These are phyloP conservation scores for Dynastes tityus DNA, from an alignment of 2,888 invertebrate genomes.

Conservation along the genomic window DNA sequence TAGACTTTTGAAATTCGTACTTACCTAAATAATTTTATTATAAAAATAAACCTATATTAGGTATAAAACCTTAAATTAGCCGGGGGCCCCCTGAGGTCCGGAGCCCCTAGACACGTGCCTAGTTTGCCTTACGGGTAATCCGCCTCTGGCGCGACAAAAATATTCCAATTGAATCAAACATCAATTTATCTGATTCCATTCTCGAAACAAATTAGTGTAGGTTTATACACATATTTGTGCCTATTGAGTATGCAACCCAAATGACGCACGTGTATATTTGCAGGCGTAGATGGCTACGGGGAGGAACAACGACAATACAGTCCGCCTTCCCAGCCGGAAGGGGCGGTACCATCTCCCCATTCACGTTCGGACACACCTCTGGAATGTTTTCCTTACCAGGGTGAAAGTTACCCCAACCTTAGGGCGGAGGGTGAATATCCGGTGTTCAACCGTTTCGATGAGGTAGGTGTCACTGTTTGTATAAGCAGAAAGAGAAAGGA, in stretches of 20 bases:
- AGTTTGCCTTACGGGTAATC: too few species aligned
- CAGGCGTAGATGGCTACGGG: constrained; percentile 57
- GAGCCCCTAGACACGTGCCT: too few species aligned
- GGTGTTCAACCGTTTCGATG: constrained; percentile 50
- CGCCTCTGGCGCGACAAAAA: too few species aligned
- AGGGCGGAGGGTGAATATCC: constrained; percentile 49
- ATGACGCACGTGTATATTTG: constrained; percentile 50
- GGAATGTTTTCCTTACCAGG: constrained; percentile 63
- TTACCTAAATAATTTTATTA: too few species aligned
- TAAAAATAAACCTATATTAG: too few species aligned
- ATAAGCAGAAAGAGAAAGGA: neutral
- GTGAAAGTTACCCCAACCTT: constrained; percentile 47
- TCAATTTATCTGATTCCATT: too few species aligned
- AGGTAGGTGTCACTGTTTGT: constrained; percentile 32
- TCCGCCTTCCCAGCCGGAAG: constrained; percentile 66
- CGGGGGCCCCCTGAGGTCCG: too few species aligned
- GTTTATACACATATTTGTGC: neutral
- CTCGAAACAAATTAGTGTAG: too few species aligned
- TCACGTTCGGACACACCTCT: constrained; percentile 61
- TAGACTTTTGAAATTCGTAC: too few species aligned
- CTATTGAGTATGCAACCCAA: constrained; percentile 54
- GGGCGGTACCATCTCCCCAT: constrained; percentile 68
- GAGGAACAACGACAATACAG: constrained; percentile 64
- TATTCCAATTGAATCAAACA: too few species aligned
- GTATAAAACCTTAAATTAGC: too few species aligned